Conservation (phyloP, 2,797 vertebrate species). For the Parotocinclus haroldoi region DNA sequence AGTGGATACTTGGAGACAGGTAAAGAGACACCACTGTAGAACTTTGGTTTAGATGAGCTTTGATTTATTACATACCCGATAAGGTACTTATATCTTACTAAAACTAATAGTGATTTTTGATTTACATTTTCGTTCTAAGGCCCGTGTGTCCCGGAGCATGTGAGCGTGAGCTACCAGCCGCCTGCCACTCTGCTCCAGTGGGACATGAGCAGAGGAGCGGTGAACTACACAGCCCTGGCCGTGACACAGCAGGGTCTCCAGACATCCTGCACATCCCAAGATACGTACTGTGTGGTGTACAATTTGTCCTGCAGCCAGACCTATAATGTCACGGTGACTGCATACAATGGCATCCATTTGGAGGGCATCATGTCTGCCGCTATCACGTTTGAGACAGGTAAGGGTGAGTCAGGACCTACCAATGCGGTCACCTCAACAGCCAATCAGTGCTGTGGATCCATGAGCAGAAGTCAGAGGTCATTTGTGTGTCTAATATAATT, state of each 20-base stretch:
- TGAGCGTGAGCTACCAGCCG: constrained; percentile 56
- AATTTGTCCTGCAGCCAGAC: constrained; percentile 63
- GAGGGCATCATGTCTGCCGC: constrained; percentile 45
- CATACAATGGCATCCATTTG: constrained; percentile 59
- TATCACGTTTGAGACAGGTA: constrained; percentile 61
- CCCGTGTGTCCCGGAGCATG: constrained; percentile 61
- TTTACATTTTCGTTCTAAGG: constrained; percentile 45
- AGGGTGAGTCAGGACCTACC: constrained; percentile 12
- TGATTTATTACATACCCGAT: no score
- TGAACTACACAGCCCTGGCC: constrained; percentile 56
- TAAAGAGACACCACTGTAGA: constrained; percentile 26
- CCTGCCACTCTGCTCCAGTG: constrained; percentile 64
- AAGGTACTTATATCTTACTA: no score
- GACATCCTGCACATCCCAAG: constrained; percentile 55
- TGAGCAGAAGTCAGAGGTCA: no score
- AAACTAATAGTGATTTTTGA: no score
- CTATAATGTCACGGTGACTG: constrained; percentile 64
- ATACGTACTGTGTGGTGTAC: constrained; percentile 62
- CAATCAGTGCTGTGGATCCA: no score
- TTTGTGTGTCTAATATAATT: no score
- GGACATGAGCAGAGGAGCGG: constrained; percentile 59
- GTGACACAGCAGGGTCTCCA: constrained; percentile 57
- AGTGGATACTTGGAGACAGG: constrained; percentile 60
- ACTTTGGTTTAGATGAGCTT: background rate
- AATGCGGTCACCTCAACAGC: no score